Evolutionary conservation across 2,113 vertebrate species (phyloP).

Genomic region (Lampris incognitus): DNA sequence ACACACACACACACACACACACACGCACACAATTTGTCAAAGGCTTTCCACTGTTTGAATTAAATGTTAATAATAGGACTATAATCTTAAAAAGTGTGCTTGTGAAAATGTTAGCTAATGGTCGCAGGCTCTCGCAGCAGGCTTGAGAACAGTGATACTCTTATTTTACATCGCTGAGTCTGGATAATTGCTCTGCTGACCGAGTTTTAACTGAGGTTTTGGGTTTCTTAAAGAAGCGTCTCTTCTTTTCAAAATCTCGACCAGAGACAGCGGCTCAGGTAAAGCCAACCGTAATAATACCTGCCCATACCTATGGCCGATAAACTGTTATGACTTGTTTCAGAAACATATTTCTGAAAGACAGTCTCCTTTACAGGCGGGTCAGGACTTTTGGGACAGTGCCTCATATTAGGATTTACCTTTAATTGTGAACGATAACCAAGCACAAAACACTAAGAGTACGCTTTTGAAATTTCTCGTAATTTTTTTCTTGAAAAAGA

Average conservation of each 20-base stretch:
- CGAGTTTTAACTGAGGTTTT: no score
- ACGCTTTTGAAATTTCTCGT: conserved; percentile 21
- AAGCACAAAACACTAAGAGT: conserved; percentile 14
- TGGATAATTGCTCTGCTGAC: no score
- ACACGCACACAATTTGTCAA: conserved; percentile 4
- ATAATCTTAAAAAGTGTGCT: not conserved
- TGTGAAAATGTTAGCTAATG: conserved; percentile 5
- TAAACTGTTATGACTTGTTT: not conserved
- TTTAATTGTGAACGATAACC: conserved; percentile 19
- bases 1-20: no score
- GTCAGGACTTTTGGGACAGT: not conserved
- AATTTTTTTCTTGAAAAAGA: conserved; percentile 40
- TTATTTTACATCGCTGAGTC: not conserved
- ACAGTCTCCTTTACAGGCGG: conserved; percentile 1
- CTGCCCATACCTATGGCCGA: not conserved
- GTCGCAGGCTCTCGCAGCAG: conserved; percentile 15
- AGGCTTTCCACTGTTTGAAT: not conserved
- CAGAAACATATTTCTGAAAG: conserved; percentile 3
- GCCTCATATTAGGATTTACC: not conserved
- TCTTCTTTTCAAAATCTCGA: conserved; percentile 6
- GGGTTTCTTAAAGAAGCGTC: not conserved
- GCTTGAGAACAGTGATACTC: not conserved
- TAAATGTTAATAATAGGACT: not conserved
- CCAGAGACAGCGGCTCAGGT: not conserved
- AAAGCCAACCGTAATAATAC: not conserved